Conservation (phyloP, 2,888 invertebrate species). For the Drosophila pseudotalamancana region DNA sequence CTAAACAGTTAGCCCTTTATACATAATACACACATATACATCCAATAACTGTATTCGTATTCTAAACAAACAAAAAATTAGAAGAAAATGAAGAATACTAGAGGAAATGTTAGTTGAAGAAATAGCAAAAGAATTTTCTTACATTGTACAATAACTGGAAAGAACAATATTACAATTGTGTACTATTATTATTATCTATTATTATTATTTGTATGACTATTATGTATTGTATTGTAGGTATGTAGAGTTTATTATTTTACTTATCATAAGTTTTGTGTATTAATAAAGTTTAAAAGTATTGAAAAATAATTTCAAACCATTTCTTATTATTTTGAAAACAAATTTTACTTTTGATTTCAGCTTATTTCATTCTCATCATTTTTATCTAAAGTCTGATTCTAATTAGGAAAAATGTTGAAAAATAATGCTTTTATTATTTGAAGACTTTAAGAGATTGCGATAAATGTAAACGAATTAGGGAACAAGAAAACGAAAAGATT, state of each 20-base stretch:
- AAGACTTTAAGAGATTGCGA: constrained; percentile 22
- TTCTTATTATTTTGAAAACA: constrained; percentile 1
- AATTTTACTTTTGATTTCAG: constrained; percentile 1
- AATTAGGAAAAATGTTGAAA: constrained; percentile 63
- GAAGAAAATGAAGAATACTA: constrained; percentile 13
- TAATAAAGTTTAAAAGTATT: constrained; percentile 80
- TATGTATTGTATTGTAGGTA: constrained; percentile 83
- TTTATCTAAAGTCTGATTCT: constrained; percentile 65
- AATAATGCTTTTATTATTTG: constrained; percentile 10
- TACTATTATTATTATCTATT: constrained; percentile 80
- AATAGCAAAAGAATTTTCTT: constrained; percentile 54
- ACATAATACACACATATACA: constrained; percentile 26
- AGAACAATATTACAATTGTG: constrained; percentile 78
- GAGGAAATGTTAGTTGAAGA: constrained; percentile 21
- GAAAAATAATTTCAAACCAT: constrained; percentile 55
- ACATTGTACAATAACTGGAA: constrained; percentile 79
- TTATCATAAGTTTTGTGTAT: constrained; percentile 82
- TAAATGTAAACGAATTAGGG: constrained; percentile 35
- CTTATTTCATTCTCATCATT: constrained; percentile 7
- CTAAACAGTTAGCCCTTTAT: constrained; percentile 40
- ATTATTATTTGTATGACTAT: constrained; percentile 78
- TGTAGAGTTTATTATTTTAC: constrained; percentile 82
- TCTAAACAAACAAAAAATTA: constrained; percentile 16
- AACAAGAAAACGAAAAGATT: constrained; percentile 10
- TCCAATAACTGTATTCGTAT: constrained; percentile 31